A percentile compares a stretch with the other conserved stretches of the same genome.
phyloP scores from a whole-genome alignment of 2,113 vertebrate genomes.

The Drymodes brunneopygia region DNA sequence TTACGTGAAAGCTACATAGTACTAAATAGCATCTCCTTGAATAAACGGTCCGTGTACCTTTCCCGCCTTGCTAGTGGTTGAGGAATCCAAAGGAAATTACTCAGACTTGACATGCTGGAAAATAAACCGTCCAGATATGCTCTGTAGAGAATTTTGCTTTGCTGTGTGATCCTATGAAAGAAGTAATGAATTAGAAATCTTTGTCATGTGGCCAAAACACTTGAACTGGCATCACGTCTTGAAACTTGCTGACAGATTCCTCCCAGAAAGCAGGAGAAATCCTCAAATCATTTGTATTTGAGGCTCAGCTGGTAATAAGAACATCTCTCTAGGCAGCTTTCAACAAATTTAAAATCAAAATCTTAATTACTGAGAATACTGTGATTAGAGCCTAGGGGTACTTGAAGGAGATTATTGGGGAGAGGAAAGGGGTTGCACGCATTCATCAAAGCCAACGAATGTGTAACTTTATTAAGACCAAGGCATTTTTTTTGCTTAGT shows the following conservation, averaged over 20 bases:
- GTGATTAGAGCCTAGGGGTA: neutral
- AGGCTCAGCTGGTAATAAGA: constrained; percentile 6
- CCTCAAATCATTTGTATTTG: neutral
- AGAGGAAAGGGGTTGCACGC: neutral
- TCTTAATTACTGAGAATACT: constrained; percentile 5
- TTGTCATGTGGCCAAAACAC: neutral
- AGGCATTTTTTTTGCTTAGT: neutral
- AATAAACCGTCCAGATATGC: neutral
- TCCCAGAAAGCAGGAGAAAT: neutral
- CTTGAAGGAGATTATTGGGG: neutral
- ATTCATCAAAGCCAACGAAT: neutral
- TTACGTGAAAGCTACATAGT: neutral
- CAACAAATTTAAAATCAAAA: constrained; percentile 27
- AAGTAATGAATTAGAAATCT: neutral
- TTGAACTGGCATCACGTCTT: neutral
- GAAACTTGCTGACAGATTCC: neutral
- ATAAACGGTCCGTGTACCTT: neutral
- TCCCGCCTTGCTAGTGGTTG: neutral
- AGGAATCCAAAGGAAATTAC: neutral
- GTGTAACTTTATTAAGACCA: neutral
- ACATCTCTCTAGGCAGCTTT: constrained; percentile 4
- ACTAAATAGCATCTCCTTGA: neutral
- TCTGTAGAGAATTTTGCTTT: neutral
- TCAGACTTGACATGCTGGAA: neutral
- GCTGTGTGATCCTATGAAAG: neutral